Evolutionary conservation across 2,888 invertebrate species (phyloP), one percentile per base, ranked within the genome.

Genomic region (Habrosyne pyritoides): DNA sequence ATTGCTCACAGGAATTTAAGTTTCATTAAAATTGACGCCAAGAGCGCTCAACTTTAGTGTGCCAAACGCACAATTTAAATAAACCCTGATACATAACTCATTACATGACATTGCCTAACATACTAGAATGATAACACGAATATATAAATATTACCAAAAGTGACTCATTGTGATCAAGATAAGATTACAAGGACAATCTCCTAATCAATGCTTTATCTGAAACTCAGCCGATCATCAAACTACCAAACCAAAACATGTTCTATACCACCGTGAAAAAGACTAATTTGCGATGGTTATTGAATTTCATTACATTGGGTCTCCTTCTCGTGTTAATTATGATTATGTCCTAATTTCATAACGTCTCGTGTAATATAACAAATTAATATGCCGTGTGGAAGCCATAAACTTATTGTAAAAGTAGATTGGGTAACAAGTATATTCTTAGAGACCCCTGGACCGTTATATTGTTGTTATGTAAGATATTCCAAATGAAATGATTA

Each of bases 381-480:
- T 73, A 67, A 69, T 70, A 80, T 79, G 74, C 77, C 59, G 69
- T 66, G 69, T 73, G 70, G 71, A 72, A 77, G 67, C 74, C 64
- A 72, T 72, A 69, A 77, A 77, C 71, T 71, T 79, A 79, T 68
- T 66, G 65, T 74, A 69, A 75, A 71, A 77, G 74, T 73, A 75
- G 69, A 82, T 89, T 85, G 73, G 66, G 79, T 71, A 87, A 89
- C 73, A 52, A 61, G 75, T 75, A 70, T 78, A 83, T 83, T 81
- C 84, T 83, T 75, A 74, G 81, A 81, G 75, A 73, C 77, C 79
- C 77, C 77, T 80, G 74, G 75, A 79, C 76, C 75, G 79, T 79
- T 75, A 73, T 69, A 62, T 69, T 72, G 69, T 69, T 36, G 67
- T 85, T 86, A 81, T 72, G 79, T 78, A 84, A 86, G 64, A 62